These are phyloP conservation scores for Aquatica leii DNA, from an alignment of 2,888 invertebrate species.

Conservation along the genomic window DNA sequence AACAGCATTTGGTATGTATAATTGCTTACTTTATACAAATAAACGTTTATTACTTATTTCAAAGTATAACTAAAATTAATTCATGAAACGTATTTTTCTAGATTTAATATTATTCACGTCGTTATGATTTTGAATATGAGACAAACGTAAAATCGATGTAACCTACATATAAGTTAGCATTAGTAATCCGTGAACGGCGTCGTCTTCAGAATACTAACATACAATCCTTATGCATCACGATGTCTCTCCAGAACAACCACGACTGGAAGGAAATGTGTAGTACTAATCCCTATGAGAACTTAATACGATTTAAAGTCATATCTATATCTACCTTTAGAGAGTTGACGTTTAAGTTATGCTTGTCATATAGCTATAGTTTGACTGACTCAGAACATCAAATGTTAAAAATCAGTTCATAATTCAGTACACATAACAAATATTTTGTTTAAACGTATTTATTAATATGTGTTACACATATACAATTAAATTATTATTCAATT, in stretches of 20 bases:
- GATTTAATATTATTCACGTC: background rate
- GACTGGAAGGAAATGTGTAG: constrained; percentile 9
- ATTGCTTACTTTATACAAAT: background rate
- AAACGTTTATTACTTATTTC: background rate
- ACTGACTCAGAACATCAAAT: too few relatives aligned
- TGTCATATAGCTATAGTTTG: background rate
- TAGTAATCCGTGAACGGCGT: constrained; percentile 5
- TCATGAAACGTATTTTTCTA: background rate
- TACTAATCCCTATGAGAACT: constrained; percentile 13
- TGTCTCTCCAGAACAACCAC: background rate
- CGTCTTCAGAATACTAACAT: constrained; percentile 9
- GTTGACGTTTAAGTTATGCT: background rate
- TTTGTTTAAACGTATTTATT: too few relatives aligned
- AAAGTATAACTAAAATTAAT: background rate
- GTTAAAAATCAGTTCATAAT: too few relatives aligned
- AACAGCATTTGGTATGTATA: background rate
- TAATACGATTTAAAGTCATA: constrained; percentile 11
- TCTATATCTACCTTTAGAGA: background rate
- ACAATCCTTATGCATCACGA: constrained; percentile 6
- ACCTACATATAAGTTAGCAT: constrained; percentile 2
- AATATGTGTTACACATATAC: too few relatives aligned
- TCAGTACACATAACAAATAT: too few relatives aligned
- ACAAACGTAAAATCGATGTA: constrained; percentile 10
- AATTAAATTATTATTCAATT: too few relatives aligned
- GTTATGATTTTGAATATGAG: background rate